Conservation (phyloP, 2,888 invertebrate species). For the Drosophila dives region DNA sequence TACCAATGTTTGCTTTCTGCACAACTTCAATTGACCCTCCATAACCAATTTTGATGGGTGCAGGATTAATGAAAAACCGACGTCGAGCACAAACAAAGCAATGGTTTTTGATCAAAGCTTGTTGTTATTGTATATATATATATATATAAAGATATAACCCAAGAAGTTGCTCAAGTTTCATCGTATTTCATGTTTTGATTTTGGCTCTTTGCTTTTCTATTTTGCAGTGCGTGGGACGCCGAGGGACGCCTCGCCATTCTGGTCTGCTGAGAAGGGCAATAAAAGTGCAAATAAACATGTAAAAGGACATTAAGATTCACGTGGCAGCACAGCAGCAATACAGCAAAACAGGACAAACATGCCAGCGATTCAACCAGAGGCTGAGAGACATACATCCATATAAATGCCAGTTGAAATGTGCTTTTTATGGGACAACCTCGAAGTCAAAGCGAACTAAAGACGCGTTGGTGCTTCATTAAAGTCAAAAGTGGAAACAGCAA, state of each 20-base stretch:
- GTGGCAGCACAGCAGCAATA: constrained; percentile 18
- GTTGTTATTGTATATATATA: constrained; percentile 3
- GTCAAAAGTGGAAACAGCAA: constrained; percentile 63
- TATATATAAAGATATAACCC: background rate
- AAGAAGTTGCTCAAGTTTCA: constrained; percentile 12
- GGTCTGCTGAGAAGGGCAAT: constrained; percentile 49
- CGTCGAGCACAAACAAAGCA: background rate
- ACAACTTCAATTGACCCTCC: background rate
- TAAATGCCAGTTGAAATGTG: constrained; percentile 66
- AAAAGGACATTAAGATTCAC: constrained; percentile 70
- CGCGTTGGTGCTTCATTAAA: constrained; percentile 75
- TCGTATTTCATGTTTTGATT: constrained; percentile 26
- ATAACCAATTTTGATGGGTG: background rate
- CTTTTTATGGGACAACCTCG: constrained; percentile 65
- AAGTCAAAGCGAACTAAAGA: constrained; percentile 44
- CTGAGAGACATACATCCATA: constrained; percentile 22
- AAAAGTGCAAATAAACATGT: constrained; percentile 77
- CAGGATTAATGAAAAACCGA: constrained; percentile 1
- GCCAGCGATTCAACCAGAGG: constrained; percentile 30
- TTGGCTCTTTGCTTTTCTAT: constrained; percentile 48
- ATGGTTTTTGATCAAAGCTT: constrained; percentile 20
- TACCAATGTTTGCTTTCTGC: background rate
- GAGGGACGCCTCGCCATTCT: constrained; percentile 24
- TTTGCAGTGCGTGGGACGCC: constrained; percentile 42
- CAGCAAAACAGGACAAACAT: constrained; percentile 42